Evolutionary conservation across 2,888 invertebrate genomes (phyloP), one percentile per base, ranked within the genome.

Genomic region (Melitaea athalia): DNA sequence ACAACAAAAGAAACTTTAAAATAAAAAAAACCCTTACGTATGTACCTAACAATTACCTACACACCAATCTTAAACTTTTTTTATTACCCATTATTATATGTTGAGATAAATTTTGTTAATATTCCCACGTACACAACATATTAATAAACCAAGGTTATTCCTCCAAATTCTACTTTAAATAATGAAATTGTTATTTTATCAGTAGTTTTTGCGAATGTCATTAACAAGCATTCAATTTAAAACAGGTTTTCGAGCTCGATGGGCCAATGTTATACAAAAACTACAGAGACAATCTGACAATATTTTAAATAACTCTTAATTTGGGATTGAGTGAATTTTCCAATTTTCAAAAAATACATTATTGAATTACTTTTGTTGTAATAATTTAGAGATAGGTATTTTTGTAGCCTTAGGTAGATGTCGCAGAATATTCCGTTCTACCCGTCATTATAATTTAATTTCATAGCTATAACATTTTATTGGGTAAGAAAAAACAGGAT

Each of bases 151-250:
- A 62, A 70, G 67, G 67, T 64, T 17, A 63, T 33, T 57, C 24
- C 6, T 11, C 11, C 49, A 17, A 43, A 4, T 62, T 59, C 42
- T 47, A 62, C 38, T 43, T 65, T 62, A 59, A 65, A 65, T 62
- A 62, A 69, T 59, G 59, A 45, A 69, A 66, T 69, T 59, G 33
- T 67, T 38, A 63, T 69, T 62, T 65, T 62, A 59, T 59, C 62
- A 45, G 11, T 49, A 17, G 33, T 65, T 62, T 57, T 69, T 65
- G 59, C 50, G 50, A 60, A 47, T 53, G 12, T 65, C 47, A 69
- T 69, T 69, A 65, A 49, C 65, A 63, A 62, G 38, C 45, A 55
- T 63, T 43, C 17, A 59, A 64, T 64, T 64, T 12, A 14, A 61
- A 68, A 69, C 69, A 31, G 42, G 68, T 68, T 68, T 52, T 3